These are phyloP conservation scores for Desmophyllum pertusum DNA, from an alignment of 92 coral and sea anemone genomes.

Conservation along the genomic window DNA sequence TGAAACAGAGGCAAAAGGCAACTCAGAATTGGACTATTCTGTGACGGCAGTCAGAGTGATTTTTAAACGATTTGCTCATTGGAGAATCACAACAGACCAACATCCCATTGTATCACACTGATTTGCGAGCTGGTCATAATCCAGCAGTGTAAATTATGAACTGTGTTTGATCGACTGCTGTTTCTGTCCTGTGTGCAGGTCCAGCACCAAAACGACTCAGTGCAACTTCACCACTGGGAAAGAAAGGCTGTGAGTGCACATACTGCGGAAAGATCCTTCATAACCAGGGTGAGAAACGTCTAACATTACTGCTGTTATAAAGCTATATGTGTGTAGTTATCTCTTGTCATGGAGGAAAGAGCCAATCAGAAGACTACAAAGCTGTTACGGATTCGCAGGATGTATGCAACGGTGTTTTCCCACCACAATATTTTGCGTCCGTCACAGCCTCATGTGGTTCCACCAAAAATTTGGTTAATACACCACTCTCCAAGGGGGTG, in stretches of 20 bases:
- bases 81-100: not conserved
- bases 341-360: not conserved
- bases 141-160: not conserved
- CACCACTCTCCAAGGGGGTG: no score
- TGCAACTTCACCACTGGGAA: conserved; percentile 95
- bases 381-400: no score
- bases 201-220: conserved; percentile 91
- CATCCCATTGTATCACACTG: not conserved
- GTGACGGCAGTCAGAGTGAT: no score
- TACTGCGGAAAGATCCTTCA: conserved; percentile 98
- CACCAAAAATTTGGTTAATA: no score
- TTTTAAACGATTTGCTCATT: no score
- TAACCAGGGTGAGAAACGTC: conserved; percentile 77
- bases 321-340: not conserved
- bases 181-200: conserved; percentile 50
- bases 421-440: no score
- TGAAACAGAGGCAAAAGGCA: no score
- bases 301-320: not conserved
- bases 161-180: not conserved
- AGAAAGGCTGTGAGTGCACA: conserved; percentile 97
- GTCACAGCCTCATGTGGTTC: no score
- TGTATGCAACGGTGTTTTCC: no score
- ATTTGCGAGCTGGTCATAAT: not conserved
- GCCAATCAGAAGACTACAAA: no score
- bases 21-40: no score